Evolutionary conservation across 2,888 invertebrate species (phyloP).

Genomic region (Julus scanicus): DNA sequence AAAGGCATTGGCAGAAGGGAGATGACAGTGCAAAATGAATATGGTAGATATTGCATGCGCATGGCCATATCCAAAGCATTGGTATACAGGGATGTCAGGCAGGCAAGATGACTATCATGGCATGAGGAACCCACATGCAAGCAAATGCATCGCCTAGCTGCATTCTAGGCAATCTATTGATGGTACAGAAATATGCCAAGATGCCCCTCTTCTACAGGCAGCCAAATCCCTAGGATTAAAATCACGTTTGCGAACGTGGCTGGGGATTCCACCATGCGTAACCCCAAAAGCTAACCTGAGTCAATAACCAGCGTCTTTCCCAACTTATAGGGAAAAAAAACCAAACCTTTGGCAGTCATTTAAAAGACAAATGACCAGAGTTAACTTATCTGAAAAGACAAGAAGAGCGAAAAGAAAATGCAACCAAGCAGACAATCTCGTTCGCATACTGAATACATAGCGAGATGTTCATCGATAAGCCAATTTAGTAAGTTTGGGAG

Average conservation of each 20-base stretch:
- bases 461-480: slow-evolving; percentile 20
- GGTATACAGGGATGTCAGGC: background rate
- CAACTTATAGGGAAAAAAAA: background rate
- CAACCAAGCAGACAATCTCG: slow-evolving; percentile 33
- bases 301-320: slow-evolving; percentile 33
- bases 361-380: slow-evolving; percentile 33
- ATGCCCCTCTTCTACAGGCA: slow-evolving; percentile 19
- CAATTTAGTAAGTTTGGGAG: background rate
- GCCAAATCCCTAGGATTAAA: slow-evolving; percentile 33
- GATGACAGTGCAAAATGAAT: slow-evolving; percentile 33
- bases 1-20: slow-evolving; percentile 8
- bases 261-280: slow-evolving; percentile 33
- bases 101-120: background rate
- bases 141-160: background rate
- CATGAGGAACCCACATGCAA: background rate
- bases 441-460: slow-evolving; percentile 23
- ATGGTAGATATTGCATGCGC: background rate
- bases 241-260: slow-evolving; percentile 33
- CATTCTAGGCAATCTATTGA: background rate
- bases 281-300: background rate
- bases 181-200: slow-evolving; percentile 11
- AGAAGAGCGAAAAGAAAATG: slow-evolving; percentile 27
- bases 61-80: background rate
- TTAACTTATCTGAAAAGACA: slow-evolving; percentile 26
- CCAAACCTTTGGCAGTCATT: background rate